Base-by-base conservation (phyloP, 2,888 invertebrate genomes). In the Lottia gigantea region DNA sequence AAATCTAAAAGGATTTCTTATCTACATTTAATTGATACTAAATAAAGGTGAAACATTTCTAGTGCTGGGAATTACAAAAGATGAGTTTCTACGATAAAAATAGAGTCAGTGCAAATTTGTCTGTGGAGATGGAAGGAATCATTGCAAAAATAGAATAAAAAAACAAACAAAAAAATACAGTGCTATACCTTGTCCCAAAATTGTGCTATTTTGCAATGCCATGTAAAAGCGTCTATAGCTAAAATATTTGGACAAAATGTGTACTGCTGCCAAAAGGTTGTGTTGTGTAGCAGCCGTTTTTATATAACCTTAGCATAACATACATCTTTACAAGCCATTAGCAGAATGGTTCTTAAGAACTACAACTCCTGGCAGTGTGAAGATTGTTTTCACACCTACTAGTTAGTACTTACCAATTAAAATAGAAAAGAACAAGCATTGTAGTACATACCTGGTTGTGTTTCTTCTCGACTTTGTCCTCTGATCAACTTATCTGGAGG, bases 401-500 rank as follows among this genome's bases (percentile, higher is more conserved):
- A 8, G 40, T 40, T 8, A 8, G 40, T 40, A 40, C 40, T 40
- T 40, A 40, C 40, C 40, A 40, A 4, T 40, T 40, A 1, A 40
- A 40, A 1, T 40, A 8, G 11, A 40, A 40, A 40, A 40, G 1
- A 40, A 40, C 1, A 40, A 40, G 40, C 46, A n/a, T 19, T 47
- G 23, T n/a, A n/a, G n/a, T 45, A 69, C 68, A 62, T 62, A 72
- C 68, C 75, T 67, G 73, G 68, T 66, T 74, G 74, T 61, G 62
- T 64, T 12, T 71, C 67, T 46, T 66, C 62, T 25, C 63, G 67
- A 8, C 81, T 80, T 68, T 81, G 79, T 66, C 77, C 97, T 88
- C 97, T 92, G 97, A 97, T 97, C 71, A 97, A 91, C 89, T 97
- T 97, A 90, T 98, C 98, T 12, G 97, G 97, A 0, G 97, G 97